These are phyloP conservation scores for Idaea aversata DNA, from an alignment of 2,888 invertebrate species.

Conservation along the genomic window DNA sequence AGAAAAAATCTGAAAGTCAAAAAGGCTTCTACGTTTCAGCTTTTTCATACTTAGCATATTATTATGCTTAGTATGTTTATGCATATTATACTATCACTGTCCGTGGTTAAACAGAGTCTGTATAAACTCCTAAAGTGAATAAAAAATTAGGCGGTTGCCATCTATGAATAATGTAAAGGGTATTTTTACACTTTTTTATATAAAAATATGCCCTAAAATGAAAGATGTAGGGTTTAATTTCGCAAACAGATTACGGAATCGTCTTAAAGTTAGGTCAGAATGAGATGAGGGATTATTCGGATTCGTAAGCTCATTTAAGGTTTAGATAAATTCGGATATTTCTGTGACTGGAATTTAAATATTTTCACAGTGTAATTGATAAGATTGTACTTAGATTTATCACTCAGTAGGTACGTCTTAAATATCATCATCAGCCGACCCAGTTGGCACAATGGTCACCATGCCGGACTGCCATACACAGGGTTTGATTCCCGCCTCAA, in stretches of 20 bases:
- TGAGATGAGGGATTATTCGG: background rate
- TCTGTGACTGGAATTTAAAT: background rate
- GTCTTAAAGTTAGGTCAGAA: background rate
- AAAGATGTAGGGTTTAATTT: background rate
- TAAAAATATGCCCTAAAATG: background rate
- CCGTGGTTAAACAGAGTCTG: constrained; percentile 17
- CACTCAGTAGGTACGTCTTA: no score
- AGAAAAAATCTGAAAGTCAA: constrained; percentile 21
- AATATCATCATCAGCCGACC: no score
- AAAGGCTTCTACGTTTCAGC: constrained; percentile 12
- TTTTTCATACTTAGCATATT: constrained; percentile 17
- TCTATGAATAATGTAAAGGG: constrained; percentile 37
- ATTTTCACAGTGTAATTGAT: background rate
- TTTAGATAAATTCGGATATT: background rate
- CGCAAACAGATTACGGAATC: background rate
- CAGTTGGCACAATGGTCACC: no score
- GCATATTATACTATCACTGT: constrained; percentile 17
- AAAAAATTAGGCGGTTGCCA: constrained; percentile 30
- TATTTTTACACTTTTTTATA: constrained; percentile 6
- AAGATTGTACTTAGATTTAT: no score
- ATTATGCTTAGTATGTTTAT: constrained; percentile 5
- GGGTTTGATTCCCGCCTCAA: no score
- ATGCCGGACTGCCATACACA: no score
- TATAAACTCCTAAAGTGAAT: constrained; percentile 40
- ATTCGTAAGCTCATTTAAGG: background rate